Evolutionary conservation across 2,888 invertebrate species (phyloP), one percentile per base, ranked within the genome.

Genomic region (Acholoe squamosa): DNA sequence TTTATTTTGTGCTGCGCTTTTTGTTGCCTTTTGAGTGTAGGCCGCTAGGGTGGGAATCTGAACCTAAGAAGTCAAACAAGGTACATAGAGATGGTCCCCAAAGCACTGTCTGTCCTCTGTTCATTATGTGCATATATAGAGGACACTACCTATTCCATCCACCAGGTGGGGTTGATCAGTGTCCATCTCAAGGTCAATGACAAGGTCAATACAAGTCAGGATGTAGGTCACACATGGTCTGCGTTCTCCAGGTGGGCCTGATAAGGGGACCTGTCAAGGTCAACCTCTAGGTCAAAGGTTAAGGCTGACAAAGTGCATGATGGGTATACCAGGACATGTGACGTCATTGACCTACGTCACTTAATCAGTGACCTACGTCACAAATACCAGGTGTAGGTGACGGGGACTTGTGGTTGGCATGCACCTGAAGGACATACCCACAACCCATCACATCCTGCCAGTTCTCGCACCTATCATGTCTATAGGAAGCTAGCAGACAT

Each of bases 301-400:
- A 61, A 61, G 61, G 19, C 22, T n/a, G 61, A 61, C 61, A 61
- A n/a, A n/a, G 61, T n/a, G 61, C 22, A 61, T n/a, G 61, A 19
- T n/a, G 61, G 61, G 61, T 61, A 61, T 61, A 61, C 22, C 61
- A n/a, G 61, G 61, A 61, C 22, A 61, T 61, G 61, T 61, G 61
- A 61, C 61, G 61, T 61, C 61, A 61, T 61, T n/a, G 61, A 61
- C n/a, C 22, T 61, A 61, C 61, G 61, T 61, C 61, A 61, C 61
- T 61, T n/a, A n/a, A n/a, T 7, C n/a, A n/a, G 61, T 61, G 61
- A 61, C 61, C 61, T 61, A 61, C 61, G 61, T 61, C 61, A 61
- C n/a, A n/a, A 71, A 7, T 1, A 71, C 25, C 71, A 71, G 25
- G 71, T 71, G 71, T 71, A 71, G 71, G 14, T 71, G 71, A 71